These are phyloP conservation scores for Poeciliopsis infans DNA, from an alignment of 2,797 vertebrate genomes.

Conservation along the genomic window DNA sequence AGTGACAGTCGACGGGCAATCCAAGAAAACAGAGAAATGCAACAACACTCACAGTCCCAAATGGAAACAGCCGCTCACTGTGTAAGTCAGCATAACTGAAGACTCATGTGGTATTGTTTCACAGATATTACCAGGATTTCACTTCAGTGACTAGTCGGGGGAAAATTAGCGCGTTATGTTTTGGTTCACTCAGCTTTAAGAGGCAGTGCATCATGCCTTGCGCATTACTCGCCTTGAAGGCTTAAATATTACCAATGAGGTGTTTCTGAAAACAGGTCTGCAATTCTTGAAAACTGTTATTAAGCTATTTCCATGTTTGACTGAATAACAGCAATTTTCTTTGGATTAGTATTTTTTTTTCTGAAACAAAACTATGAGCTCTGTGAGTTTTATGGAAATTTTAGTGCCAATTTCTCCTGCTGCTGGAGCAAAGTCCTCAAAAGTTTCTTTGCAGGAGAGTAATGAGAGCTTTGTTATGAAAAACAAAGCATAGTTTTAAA, in stretches of 20 bases:
- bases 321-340: neutral
- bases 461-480: neutral
- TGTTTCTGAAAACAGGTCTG: constrained; percentile 17
- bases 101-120: constrained; percentile 5
- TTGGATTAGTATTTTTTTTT: neutral
- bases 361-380: neutral
- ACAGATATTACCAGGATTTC: neutral
- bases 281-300: neutral
- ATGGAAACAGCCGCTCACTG: constrained; percentile 98
- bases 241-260: constrained; percentile 20
- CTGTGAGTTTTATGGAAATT: neutral
- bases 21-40: constrained; percentile 98
- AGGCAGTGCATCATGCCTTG: neutral
- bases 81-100: constrained; percentile 83
- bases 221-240: neutral
- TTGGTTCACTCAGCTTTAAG: constrained; percentile 1
- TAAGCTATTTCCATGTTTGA: neutral
- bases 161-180: neutral
- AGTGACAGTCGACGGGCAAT: constrained; percentile 95
- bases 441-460: neutral
- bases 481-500: neutral
- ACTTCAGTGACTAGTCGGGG: neutral
- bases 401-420: neutral
- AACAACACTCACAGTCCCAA: constrained; percentile 97
- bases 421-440: neutral